Evolutionary conservation across 2,113 vertebrate species (phyloP), one percentile per base, ranked within the genome.

Genomic region (Pleuronectes platessa): DNA sequence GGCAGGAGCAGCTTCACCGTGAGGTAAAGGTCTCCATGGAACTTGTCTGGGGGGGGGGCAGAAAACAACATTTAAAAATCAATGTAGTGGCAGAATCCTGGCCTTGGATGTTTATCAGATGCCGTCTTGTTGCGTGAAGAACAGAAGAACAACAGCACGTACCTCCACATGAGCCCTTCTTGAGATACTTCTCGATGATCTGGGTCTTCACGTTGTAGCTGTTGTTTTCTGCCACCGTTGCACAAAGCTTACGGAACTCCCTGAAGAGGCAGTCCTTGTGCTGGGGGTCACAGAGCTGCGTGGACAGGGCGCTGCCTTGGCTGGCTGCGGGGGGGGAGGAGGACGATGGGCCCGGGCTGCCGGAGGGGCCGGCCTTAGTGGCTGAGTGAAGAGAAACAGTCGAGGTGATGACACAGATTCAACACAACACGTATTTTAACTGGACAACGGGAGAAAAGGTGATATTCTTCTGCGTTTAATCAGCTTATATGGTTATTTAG

Each of bases 121-220:
- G 31, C 1, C 11, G 31, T 20, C 5, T 0, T 3, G 35, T 24
- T 24, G 24, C 24, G 2, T 24, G 24, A 24, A 11, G 20, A 54
- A 18, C 14, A 24, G 10, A 45, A 3, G 2, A 11, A 18, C 24
- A 9, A 24, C 11, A 3, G 20, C 35, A 72, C 81, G n/a, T 61
- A 99, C 98, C 97, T 95, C 97, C 97, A 6, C 86, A 88, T 7
- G 95, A 93, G 47, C 98, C 98, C 78, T 97, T 99, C 86, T 62
- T 95, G 35, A 99, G 92, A 72, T 97, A 99, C 84, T 97, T 95
- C 72, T 97, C 96, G 74, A 99, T 98, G 74, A 99, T 97, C 93
- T 97, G 96, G 0, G 98, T 99, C 90, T 99, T 99, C 3, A 89
- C 85, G 0, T 99, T 99, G 90, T 99, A 99, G 92, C 98, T 96